These are phyloP conservation scores for Anoura caudifer DNA, from an alignment of 2,113 vertebrate species.

Conservation along the genomic window DNA sequence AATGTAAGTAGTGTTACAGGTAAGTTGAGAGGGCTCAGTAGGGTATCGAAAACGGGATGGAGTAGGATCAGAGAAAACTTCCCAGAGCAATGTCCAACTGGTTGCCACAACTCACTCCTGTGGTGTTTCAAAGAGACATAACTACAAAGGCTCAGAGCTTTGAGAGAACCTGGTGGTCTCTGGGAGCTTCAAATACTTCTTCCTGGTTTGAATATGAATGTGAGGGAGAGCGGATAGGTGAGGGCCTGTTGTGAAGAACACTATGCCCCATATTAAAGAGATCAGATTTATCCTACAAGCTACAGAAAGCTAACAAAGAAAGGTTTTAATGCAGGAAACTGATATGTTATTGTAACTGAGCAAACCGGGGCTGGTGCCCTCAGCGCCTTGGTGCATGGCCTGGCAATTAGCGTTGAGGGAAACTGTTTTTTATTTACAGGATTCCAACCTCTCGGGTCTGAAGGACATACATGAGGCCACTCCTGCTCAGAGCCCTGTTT, in stretches of 20 bases:
- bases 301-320: not conserved
- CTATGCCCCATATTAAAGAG: not conserved
- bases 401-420: no score
- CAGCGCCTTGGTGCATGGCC: no score
- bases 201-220: not conserved
- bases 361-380: no score
- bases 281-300: not conserved
- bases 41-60: accelerated
- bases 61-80: not conserved
- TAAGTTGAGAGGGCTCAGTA: no score
- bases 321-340: not conserved
- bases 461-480: no score
- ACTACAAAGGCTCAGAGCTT: not conserved
- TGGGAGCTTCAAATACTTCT: not conserved
- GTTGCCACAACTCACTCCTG: accelerated
- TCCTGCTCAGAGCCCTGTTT: no score
- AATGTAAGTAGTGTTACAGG: accelerated
- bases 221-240: not conserved
- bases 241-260: not conserved
- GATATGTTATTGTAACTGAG: no score
- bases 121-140: not conserved
- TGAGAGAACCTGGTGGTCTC: accelerated
- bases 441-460: no score
- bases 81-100: not conserved
- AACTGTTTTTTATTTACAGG: no score